These are phyloP conservation scores for Penaeus indicus DNA, from an alignment of 1,140 invertebrate species.

Conservation along the genomic window DNA sequence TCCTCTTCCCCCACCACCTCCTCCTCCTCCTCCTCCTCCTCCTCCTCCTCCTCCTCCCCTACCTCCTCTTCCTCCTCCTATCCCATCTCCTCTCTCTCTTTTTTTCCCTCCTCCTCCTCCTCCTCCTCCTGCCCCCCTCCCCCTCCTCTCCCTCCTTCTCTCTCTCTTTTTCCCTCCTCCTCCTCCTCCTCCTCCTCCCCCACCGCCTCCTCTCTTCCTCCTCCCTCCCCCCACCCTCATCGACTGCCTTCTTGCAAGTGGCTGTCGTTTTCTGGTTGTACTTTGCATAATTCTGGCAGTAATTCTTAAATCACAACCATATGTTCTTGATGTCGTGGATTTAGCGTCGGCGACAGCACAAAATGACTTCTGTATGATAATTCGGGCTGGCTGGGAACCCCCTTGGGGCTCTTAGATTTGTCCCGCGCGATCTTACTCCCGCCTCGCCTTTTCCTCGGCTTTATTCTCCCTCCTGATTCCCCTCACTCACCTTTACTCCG, in stretches of 20 bases:
- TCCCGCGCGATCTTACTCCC: not conserved
- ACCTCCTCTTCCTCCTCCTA: not conserved
- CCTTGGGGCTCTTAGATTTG: not conserved
- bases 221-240: not conserved
- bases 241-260: slow-evolving; percentile 9
- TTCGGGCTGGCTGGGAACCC: not conserved
- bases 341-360: slow-evolving; percentile 36
- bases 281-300: slow-evolving; percentile 57
- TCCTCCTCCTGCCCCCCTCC: not conserved
- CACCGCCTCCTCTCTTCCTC: too few species aligned
- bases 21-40: not conserved
- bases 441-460: not conserved
- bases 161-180: too few species aligned
- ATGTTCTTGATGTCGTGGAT: slow-evolving; percentile 51
- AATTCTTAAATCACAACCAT: slow-evolving; percentile 60
- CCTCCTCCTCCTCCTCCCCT: not conserved
- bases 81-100: not conserved
- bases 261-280: slow-evolving; percentile 35
- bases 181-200: too few species aligned
- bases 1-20: not conserved
- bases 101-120: not conserved
- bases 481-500: not conserved
- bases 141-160: not conserved
- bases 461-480: slow-evolving; percentile 9
- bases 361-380: slow-evolving; percentile 62